phyloP scores from a whole-genome alignment of 53 echinoderm and acorn worm species.

The Patiria pectinifera region DNA sequence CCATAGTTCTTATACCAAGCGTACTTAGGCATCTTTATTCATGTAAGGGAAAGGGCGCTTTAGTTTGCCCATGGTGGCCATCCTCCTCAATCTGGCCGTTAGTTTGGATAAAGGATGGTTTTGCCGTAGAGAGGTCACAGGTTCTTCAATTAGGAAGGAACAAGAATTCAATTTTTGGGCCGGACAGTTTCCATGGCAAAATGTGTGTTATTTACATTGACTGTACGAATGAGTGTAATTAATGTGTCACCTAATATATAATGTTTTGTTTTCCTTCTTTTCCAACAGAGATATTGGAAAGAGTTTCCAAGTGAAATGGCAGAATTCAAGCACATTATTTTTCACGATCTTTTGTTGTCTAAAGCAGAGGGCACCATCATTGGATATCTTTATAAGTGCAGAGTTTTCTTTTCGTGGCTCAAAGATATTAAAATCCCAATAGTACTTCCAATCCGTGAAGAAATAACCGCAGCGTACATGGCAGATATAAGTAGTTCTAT shows the following conservation, averaged over 20 bases:
- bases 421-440: no score
- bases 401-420: no score
- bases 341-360: not conserved
- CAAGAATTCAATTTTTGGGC: not conserved
- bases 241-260: not conserved
- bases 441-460: not conserved
- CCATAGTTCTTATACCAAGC: not conserved
- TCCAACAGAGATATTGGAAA: not conserved
- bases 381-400: not conserved
- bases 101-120: not conserved
- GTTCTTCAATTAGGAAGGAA: not conserved
- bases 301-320: not conserved
- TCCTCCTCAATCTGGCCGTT: not conserved
- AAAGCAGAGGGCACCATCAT: not conserved
- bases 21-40: not conserved
- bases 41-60: not conserved
- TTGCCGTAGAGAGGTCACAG: not conserved
- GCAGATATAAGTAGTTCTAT: not conserved
- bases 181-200: not conserved
- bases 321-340: not conserved
- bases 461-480: not conserved
- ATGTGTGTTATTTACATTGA: not conserved
- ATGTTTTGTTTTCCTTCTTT: not conserved
- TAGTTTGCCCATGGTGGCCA: not conserved
- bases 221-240: not conserved